A percentile compares a stretch with the other conserved stretches of the same genome.
These are phyloP conservation scores for Acinonyx jubatus DNA, from an alignment of 2,113 vertebrate species.

Conservation along the genomic window DNA sequence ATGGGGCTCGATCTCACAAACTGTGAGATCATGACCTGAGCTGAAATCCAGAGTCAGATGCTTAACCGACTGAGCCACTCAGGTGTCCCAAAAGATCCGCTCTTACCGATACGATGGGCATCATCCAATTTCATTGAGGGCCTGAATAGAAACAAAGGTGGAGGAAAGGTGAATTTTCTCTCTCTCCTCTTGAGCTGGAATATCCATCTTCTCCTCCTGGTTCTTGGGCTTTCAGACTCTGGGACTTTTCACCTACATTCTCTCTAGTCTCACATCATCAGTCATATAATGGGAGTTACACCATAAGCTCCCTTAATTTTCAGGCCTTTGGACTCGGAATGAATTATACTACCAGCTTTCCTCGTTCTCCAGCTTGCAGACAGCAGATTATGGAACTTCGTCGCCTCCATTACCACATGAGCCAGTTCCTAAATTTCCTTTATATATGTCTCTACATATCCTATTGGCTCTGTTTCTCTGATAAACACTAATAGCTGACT, in stretches of 20 bases:
- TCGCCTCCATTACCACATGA: neutral
- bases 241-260: neutral
- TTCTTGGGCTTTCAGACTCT: neutral
- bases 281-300: neutral
- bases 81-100: neutral
- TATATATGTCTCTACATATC: neutral
- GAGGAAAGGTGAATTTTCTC: neutral
- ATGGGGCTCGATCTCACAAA: too few relatives aligned
- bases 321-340: neutral
- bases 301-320: neutral
- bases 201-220: neutral
- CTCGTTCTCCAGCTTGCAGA: neutral
- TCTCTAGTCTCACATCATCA: neutral
- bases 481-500: neutral
- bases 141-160: neutral
- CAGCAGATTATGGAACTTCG: neutral
- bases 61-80: too few relatives aligned
- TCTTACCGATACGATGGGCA: neutral
- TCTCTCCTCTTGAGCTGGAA: neutral
- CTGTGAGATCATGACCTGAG: too few relatives aligned
- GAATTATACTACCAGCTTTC: neutral
- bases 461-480: neutral
- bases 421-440: neutral
- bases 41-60: too few relatives aligned
- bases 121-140: neutral